A percentile compares a stretch with the other conserved stretches of the same genome.
Conservation (phyloP, 2,113 vertebrate genomes). For the Tautogolabrus adspersus region DNA sequence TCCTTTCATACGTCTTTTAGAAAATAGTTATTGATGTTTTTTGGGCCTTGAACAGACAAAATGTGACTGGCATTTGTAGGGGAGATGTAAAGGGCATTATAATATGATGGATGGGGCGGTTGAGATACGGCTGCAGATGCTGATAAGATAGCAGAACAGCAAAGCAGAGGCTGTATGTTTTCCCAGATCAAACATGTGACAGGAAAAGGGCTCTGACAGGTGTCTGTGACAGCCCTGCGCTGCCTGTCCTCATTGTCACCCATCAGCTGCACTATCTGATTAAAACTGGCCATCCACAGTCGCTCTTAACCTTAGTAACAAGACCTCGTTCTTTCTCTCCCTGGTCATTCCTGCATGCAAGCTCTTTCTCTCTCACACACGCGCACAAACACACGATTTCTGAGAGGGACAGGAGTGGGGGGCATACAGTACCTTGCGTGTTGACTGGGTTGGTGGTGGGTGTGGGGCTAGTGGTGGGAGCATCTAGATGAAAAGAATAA, state of each 20-base stretch:
- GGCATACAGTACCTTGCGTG: constrained; percentile 86
- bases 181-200: constrained; percentile 73
- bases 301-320: constrained; percentile 50
- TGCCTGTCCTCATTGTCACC: constrained; percentile 68
- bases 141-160: constrained; percentile 73
- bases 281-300: constrained; percentile 62
- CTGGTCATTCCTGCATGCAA: constrained; percentile 48
- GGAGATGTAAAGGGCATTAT: constrained; percentile 75
- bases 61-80: constrained; percentile 73
- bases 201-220: constrained; percentile 69
- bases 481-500: constrained; percentile 87
- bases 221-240: constrained; percentile 60
- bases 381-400: constrained; percentile 40
- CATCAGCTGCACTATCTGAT: constrained; percentile 80
- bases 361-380: constrained; percentile 30
- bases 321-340: constrained; percentile 33
- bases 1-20: constrained; percentile 48
- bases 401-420: constrained; percentile 77
- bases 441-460: constrained; percentile 85
- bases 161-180: constrained; percentile 54
- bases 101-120: constrained; percentile 69
- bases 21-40: constrained; percentile 77
- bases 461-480: constrained; percentile 86
- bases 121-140: constrained; percentile 74
- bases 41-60: constrained; percentile 49